Base-by-base conservation (phyloP, 2,888 invertebrate species). In the Hirtodrosophila histrioides region DNA sequence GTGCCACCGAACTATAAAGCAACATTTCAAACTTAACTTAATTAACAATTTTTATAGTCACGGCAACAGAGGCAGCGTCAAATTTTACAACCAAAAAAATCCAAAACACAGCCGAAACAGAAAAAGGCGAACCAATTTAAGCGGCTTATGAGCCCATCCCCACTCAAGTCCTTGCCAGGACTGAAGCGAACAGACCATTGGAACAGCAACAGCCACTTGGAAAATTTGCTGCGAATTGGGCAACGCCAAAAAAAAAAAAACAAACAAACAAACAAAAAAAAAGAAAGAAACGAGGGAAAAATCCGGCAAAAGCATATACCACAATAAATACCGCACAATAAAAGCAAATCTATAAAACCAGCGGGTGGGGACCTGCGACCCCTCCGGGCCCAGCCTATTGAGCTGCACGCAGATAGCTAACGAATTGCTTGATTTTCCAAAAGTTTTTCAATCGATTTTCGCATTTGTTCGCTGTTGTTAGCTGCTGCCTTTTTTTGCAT, bases 281-380 rank as follows among this genome's bases (percentile, higher is more conserved):
- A 3, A 31, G 31, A 31, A 31, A 27, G 31, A 31, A 31, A 27
- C 6, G 27, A 27, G 6, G 31, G 37, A 55, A 58, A 67, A 61
- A 41, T 36, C 17, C 8, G 24, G 33, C 44, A 31, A 8, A 39
- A 51, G 61, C 61, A 69, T 71, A 75, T 63, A 69, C 75, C 68
- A 69, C 78, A 78, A 72, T 75, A 79, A 83, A 84, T 76, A 74
- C 77, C 77, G 74, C 80, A 76, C 80, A 80, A 80, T 80, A 83
- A 82, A 83, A 74, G 56, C 50, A 75, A 76, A 80, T 63, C 69
- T 68, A 68, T 68, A 66, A 71, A 71, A 68, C 17, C 44, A 41
- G 53, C 39, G 41, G 46, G 35, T 48, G 33, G 40, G 27, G 27
- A 27, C 27, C 27, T 27, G n/a, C 17, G 11, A 46, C 24, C 44